Evolutionary conservation across 2,797 vertebrate species (phyloP), one percentile per base, ranked within the genome.

Genomic region (Periophthalmus magnuspinnatus): DNA sequence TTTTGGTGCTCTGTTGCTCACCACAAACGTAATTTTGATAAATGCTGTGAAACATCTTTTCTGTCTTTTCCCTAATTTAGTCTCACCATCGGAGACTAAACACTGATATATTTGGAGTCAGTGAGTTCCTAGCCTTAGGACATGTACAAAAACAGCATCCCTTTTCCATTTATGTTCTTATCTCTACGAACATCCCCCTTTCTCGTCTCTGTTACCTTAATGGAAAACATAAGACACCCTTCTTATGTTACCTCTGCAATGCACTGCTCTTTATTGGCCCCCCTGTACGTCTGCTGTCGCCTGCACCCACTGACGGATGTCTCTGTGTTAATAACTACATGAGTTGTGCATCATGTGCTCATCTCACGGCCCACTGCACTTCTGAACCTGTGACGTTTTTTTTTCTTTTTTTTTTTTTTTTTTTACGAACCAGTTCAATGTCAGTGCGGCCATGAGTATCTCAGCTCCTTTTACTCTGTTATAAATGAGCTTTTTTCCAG

Each of bases 131-230:
- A 65, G 79, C 80, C 80, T 70, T 13, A 68, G 81, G 77, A 79
- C 78, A 84, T 83, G 64, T 41, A 62, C 21, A n/a, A 28, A 68
- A 50, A 68, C 55, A 69, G 8, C 3, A n/a, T 74, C 80, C 68
- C 78, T 72, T 83, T 85, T 86, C 81, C 79, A 88, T 88, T 84
- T 82, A 79, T 83, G 88, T 80, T 81, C 82, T 87, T 89, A 88
- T 87, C 84, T 85, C 78, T 48, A 85, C 76, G 70, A 81, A 78
- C 81, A 89, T 87, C 76, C 56, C 65, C 75, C 75, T 82, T 81
- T 87, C 84, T 73, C 74, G 82, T 89, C 82, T 81, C 80, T 4
- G 75, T 82, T 87, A 79, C 84, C 84, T 84, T 88, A 89, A 89
- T 89, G 85, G 89, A 84, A 84, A 88, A 83, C 84, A 89, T 69